phyloP scores from a whole-genome alignment of 1,140 invertebrate genomes.

The Penaeus vannamei region DNA sequence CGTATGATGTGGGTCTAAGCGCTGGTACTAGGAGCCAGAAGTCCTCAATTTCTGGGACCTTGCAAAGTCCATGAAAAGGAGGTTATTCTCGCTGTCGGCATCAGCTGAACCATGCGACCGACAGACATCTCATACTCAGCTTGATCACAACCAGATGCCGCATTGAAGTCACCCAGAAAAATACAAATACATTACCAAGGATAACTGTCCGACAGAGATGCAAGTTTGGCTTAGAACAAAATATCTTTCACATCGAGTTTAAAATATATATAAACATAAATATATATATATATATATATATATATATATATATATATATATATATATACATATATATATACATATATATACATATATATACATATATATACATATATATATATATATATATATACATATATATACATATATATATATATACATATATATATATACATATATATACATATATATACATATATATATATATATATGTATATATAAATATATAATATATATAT shows the following conservation, averaged over 20 bases:
- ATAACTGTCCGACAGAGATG: slow-evolving; percentile 1
- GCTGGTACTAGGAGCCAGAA: too few species aligned
- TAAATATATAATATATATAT: slow-evolving; percentile 4
- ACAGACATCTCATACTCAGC: too few species aligned
- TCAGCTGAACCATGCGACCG: too few species aligned
- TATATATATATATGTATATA: not conserved
- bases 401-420: slow-evolving; percentile 40
- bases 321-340: slow-evolving; percentile 38
- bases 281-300: slow-evolving; percentile 48
- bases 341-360: slow-evolving; percentile 45
- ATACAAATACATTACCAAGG: slow-evolving; percentile 9
- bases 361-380: slow-evolving; percentile 45
- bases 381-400: slow-evolving; percentile 45
- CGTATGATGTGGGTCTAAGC: too few species aligned
- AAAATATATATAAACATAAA: slow-evolving; percentile 42
- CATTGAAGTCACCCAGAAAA: too few species aligned
- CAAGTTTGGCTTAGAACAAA: slow-evolving; percentile 1
- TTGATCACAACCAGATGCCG: too few species aligned
- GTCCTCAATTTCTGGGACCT: too few species aligned
- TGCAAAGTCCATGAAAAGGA: too few species aligned
- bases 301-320: slow-evolving; percentile 48
- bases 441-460: slow-evolving; percentile 1
- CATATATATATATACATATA: slow-evolving; percentile 19
- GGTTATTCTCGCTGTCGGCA: too few species aligned
- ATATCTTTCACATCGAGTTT: too few species aligned